Evolutionary conservation across 2,888 invertebrate species (phyloP), one percentile per base, ranked within the genome.

Genomic region (Mactromeris polynyma): DNA sequence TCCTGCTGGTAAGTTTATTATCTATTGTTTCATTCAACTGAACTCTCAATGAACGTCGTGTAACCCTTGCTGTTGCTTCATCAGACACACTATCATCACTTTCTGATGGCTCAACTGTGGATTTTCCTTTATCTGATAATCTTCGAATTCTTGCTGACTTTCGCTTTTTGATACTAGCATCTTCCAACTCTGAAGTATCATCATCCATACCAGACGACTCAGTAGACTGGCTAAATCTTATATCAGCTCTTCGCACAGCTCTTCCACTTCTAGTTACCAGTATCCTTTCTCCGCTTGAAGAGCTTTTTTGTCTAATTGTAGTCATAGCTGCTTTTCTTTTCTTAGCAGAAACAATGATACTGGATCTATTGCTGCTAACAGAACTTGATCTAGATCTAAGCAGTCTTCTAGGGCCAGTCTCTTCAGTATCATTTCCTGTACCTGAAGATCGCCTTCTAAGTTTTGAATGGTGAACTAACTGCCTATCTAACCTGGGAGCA

Each of bases 341-440:
- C 58, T 78, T 87, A n/a, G 82, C 78, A 46, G 84, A 84, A 17
- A 69, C 82, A 89, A 79, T 88, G n/a, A 84, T 58, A 78, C 88
- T 90, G 79, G 90, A 88, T 83, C 73, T 83, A 83, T 84, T 87
- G 78, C 83, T 88, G 85, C 91, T 89, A 0, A 83, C 79, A 46
- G 91, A 91, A 73, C 83, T 88, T 36, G 91, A 89, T n/a, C 91
- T 81, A 36, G 91, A 91, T 31, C 89, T 85, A 31, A 38, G 82
- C 9, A 21, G 54, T 54, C 82, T 42, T 69, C 21, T 58, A n/a
- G 83, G 64, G 33, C 79, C 80, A 58, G 58, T 79, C 33, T 73
- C 33, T 58, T 80, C 87, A 81, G 83, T 58, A 36, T 69, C 51
- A 1, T n/a, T 73, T 26, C 6, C 40, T 38, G 33, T 46, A 31